Base-by-base conservation (phyloP, 2,888 invertebrate genomes). In the Leptinotarsa haldemani region DNA sequence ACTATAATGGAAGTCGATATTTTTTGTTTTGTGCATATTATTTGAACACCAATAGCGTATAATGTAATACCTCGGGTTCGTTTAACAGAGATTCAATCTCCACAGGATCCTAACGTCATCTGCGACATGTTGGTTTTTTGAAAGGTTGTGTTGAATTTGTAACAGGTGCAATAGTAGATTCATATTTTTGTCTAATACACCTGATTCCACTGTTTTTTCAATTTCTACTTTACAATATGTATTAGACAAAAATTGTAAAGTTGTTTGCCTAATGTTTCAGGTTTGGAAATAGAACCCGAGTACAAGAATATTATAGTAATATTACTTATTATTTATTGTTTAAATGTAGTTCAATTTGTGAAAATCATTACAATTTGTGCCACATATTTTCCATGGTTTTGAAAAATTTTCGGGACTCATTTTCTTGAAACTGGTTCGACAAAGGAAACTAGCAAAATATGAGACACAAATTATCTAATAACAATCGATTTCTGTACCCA, bases 1-100 rank as follows among this genome's bases (percentile, higher is more conserved):
- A 25, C 72, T 72, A 72, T 61, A 67, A 82, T 86, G 86, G 86
- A 87, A 87, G 86, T 86, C 84, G 85, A 83, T 83, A 53, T 68
- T 56, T 2, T 77, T 76, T 77, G 70, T 73, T 84, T 85, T 85
- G 84, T 85, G 84, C 84, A 83, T 80, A 81, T 81, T 80, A 81
- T 81, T 82, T 84, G 83, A 85, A 85, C 83, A 84, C 82, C 84
- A 81, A 85, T 65, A 18, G 22, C 56, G 50, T 72, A 61, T 61
- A 61, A 61, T 61, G 61, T 61, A 61, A 40, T 61, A 61, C n/a
- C n/a, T 61, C 61, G 61, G 30, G 61, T 61, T 61, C 61, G 3
- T 25, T 40, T 3, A n/a, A 22, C 2, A 56, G 7, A 61, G 9
- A 40, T 61, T 56, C 20, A 12, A 56, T 66, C 48, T 66, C 48